Percentiles rank a stretch among this genome's conserved stretches.
These are phyloP conservation scores for Macquaria australasica DNA, from an alignment of 2,113 vertebrate species.

Conservation along the genomic window DNA sequence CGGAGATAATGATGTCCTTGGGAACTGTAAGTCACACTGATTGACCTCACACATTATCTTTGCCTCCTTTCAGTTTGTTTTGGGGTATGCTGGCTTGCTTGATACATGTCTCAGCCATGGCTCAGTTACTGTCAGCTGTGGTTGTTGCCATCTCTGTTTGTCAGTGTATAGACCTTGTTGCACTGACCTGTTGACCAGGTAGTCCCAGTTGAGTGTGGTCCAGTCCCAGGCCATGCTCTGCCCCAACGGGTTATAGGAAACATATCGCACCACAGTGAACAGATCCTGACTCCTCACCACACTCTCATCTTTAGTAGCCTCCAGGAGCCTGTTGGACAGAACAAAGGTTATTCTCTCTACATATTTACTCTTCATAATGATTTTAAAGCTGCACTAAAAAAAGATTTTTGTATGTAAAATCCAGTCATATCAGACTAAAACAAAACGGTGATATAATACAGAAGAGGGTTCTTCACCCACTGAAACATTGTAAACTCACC, in stretches of 20 bases:
- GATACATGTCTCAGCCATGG: background rate
- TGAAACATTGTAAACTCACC: background rate
- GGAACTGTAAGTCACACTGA: no score
- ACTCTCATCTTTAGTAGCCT: slow-evolving; percentile 85
- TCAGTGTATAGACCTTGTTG: background rate
- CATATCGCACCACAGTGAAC: slow-evolving; percentile 92
- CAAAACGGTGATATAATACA: background rate
- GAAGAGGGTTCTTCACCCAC: background rate
- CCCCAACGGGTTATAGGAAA: slow-evolving; percentile 90
- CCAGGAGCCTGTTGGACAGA: slow-evolving; percentile 86
- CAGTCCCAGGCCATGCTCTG: slow-evolving; percentile 97
- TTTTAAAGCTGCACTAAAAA: background rate
- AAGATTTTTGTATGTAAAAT: background rate
- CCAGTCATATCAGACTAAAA: background rate
- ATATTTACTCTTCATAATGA: background rate
- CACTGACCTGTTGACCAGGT: slow-evolving; percentile 90
- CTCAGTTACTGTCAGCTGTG: background rate
- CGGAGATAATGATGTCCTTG: no score
- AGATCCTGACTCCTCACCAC: slow-evolving; percentile 93
- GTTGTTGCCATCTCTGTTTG: background rate
- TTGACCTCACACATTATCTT: no score
- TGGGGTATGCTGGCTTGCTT: background rate
- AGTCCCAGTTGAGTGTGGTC: slow-evolving; percentile 95
- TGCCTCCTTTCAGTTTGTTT: background rate
- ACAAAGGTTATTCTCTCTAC: background rate